phyloP scores from a whole-genome alignment of 2,797 vertebrate species.

The Tangara arthus region DNA sequence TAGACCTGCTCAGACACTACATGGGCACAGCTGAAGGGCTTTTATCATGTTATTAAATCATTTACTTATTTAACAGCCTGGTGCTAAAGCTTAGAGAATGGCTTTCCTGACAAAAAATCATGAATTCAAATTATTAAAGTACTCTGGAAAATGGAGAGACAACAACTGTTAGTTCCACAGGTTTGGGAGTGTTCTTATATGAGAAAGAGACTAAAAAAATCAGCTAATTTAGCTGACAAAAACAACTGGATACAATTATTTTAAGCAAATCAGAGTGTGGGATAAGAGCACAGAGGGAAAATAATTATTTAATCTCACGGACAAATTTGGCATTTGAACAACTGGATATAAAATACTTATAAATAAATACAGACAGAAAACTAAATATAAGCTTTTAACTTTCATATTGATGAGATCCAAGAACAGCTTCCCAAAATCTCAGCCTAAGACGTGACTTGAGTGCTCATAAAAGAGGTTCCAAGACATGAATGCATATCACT shows the following conservation, averaged over 20 bases:
- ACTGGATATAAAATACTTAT: background rate
- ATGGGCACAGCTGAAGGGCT: background rate
- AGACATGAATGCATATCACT: background rate
- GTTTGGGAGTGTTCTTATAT: background rate
- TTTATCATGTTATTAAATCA: background rate
- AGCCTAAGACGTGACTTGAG: background rate
- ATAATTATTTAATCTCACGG: background rate
- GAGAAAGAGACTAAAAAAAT: background rate
- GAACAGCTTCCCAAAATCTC: background rate
- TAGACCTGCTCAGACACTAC: background rate
- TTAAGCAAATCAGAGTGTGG: background rate
- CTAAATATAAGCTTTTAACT: background rate
- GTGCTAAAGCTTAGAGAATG: background rate
- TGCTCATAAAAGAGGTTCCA: background rate
- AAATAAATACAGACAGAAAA: background rate
- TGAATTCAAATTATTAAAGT: background rate
- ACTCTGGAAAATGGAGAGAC: background rate
- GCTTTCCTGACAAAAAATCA: background rate
- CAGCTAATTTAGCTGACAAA: background rate
- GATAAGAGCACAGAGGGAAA: background rate
- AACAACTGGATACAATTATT: background rate
- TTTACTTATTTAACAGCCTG: background rate
- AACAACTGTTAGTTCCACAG: background rate
- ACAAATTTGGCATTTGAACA: background rate
- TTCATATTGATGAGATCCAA: background rate